These are phyloP conservation scores for Pocillopora damicornis DNA, from an alignment of 64 coral and sea anemone genomes.

Conservation along the genomic window DNA sequence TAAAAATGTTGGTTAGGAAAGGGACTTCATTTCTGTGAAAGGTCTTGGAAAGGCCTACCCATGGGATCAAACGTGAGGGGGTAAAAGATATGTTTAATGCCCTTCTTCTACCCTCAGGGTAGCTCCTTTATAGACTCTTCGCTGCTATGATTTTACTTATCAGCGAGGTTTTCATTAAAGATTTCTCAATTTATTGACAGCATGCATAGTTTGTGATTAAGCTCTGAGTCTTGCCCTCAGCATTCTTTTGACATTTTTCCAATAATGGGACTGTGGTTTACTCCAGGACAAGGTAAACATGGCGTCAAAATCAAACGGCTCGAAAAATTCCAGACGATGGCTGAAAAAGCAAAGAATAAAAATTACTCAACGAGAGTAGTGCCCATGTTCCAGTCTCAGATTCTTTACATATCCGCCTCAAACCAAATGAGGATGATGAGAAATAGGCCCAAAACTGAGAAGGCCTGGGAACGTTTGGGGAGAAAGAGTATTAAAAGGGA, in stretches of 20 bases:
- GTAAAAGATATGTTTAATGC: too few species aligned
- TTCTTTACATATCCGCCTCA: too few species aligned
- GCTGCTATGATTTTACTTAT: neutral
- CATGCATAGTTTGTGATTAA: neutral
- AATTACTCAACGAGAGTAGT: neutral
- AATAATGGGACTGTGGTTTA: conserved; percentile 50
- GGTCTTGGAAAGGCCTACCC: too few species aligned
- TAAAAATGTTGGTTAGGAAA: too few species aligned
- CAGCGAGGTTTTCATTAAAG: neutral
- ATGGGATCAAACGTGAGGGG: too few species aligned
- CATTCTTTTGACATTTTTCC: conserved; percentile 46
- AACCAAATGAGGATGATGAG: too few species aligned
- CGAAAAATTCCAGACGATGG: conserved; percentile 77
- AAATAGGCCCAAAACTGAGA: too few species aligned
- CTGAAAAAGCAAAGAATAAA: conserved; percentile 36
- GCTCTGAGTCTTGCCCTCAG: conserved; percentile 4
- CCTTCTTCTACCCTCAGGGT: too few species aligned
- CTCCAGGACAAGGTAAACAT: conserved; percentile 81
- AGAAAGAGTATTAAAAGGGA: too few species aligned
- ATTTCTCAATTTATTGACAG: neutral
- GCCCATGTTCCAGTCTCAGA: neutral
- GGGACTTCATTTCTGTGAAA: too few species aligned
- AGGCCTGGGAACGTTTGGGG: too few species aligned
- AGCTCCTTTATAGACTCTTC: neutral
- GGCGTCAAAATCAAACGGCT: conserved; percentile 77